These are phyloP conservation scores for Cylindroiulus punctatus DNA, from an alignment of 2,888 invertebrate species.

Conservation along the genomic window DNA sequence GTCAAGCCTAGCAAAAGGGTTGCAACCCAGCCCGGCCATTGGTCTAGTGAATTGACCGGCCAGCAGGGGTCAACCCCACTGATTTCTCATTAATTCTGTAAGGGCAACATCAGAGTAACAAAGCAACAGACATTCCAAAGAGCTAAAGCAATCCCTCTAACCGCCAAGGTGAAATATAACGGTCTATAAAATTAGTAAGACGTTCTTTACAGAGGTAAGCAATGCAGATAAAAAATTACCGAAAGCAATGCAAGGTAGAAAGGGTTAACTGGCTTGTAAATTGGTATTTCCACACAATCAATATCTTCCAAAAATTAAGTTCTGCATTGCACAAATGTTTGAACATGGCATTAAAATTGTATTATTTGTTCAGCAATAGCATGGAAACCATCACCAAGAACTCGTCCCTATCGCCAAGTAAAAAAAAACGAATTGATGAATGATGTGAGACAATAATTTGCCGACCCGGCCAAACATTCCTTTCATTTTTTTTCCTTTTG, in stretches of 20 bases:
- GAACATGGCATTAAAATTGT: no score
- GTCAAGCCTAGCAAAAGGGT: background rate
- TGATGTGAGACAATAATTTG: no score
- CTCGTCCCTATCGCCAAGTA: no score
- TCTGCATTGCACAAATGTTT: no score
- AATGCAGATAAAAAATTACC: background rate
- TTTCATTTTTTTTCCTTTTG: no score
- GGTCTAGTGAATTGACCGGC: background rate
- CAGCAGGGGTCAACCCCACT: background rate
- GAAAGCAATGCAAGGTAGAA: background rate
- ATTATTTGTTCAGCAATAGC: no score
- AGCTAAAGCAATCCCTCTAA: background rate
- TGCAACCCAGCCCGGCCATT: background rate
- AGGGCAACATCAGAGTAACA: conserved; percentile 4
- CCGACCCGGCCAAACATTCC: no score
- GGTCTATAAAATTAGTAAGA: background rate
- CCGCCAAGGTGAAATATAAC: conserved; percentile 10
- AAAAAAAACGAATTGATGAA: no score
- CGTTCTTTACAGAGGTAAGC: background rate
- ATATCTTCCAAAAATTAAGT: no score
- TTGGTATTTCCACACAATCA: background rate
- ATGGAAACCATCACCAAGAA: no score
- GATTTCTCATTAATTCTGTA: conserved; percentile 5
- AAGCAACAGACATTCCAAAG: background rate
- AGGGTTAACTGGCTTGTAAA: background rate